Base-by-base conservation (phyloP, 2,888 invertebrate species). In the Tipula vernalis region DNA sequence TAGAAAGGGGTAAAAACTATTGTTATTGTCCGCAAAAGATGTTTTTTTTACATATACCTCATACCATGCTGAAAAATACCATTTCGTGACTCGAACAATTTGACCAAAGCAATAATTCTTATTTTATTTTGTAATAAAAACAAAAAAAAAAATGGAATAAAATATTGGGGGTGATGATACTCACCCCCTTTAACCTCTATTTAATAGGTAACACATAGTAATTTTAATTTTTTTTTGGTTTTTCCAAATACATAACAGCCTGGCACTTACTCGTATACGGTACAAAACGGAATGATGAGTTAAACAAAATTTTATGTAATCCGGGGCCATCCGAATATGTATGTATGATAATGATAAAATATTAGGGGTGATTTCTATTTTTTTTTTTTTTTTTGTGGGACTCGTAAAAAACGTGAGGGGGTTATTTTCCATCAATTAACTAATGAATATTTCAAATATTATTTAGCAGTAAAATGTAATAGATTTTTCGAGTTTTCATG, bases 121-220 rank as follows among this genome's bases (percentile, higher is more conserved):
- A 71, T 71, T 71, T 71, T 71, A 71, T 71, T 71, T 71, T 71
- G 71, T 71, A 71, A 71, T 71, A 71, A 71, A 71, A 71, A 71
- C 71, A 57, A 10, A 47, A 47, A 6, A 71, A 51, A 71, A 71
- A 71, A 71, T 71, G 28, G 28, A 71, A 71, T 71, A 28, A 71
- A 71, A 57, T 57, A 57, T 57, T 57, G 51, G 51, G 71, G 71
- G 71, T 71, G 71, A 28, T 71, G 71, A 10, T 28, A 10, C 28
- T 28, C 71, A 18, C 71, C 13, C 71, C 28, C 28, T 28, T 2
- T 28, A 71, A 18, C 28, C 71, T 28, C 71, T 28, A 28, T 71
- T 3, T 28, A 71, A 71, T 71, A 71, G 71, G 71, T 71, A 71
- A 71, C 71, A 71, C 71, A 71, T 71, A 71, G 71, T 71, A 71